Percentiles rank a stretch among this genome's conserved stretches.
Conservation (phyloP, 2,888 invertebrate species). For the Luffia ferchaultella region DNA sequence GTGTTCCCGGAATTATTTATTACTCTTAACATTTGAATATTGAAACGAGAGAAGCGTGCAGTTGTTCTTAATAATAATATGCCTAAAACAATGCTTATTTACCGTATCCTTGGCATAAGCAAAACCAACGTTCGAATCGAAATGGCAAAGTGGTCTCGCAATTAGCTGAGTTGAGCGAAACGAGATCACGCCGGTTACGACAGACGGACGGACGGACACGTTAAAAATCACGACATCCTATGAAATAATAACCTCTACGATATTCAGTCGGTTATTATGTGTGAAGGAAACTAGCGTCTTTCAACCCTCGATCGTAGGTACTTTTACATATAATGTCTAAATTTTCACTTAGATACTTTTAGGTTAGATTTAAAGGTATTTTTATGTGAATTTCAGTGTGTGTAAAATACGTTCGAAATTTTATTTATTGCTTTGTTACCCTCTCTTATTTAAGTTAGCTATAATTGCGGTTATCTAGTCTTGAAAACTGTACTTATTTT, state of each 20-base stretch:
- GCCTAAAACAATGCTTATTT: neutral
- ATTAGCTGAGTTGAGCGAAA: constrained; percentile 15
- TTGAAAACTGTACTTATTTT: too few species aligned
- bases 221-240: constrained; percentile 30
- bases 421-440: too few species aligned
- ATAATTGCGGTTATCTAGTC: too few species aligned
- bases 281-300: too few species aligned
- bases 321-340: neutral
- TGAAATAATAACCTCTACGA: constrained; percentile 22
- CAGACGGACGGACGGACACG: constrained; percentile 16
- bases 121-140: neutral
- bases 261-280: too few species aligned
- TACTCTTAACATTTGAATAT: too few species aligned
- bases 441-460: too few species aligned
- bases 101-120: neutral
- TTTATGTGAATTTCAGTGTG: too few species aligned
- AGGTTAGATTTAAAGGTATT: neutral
- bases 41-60: too few species aligned
- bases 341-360: neutral
- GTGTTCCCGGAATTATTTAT: too few species aligned
- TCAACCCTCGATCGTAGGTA: neutral
- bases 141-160: neutral
- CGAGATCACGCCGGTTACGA: constrained; percentile 26
- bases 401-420: too few species aligned
- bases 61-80: too few species aligned